Evolutionary conservation across 2,797 vertebrate genomes (phyloP).

Genomic region (Acanthornis magna): DNA sequence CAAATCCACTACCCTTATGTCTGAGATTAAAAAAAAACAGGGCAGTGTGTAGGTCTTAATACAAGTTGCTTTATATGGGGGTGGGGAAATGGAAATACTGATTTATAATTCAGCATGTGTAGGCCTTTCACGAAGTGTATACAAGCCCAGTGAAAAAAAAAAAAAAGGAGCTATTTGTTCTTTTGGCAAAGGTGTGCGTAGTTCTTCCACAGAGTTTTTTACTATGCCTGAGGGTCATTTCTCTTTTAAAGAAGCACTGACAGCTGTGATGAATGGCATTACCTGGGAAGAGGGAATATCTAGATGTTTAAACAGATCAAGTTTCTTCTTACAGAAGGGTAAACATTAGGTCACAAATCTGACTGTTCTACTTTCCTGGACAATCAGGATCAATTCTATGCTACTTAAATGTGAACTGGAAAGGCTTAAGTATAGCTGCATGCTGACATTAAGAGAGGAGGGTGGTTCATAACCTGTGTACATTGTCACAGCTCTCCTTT

Average conservation of each 20-base stretch:
- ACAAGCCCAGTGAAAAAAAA: slow-evolving; percentile 26
- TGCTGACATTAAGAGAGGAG: slow-evolving; percentile 24
- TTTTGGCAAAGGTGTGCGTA: slow-evolving; percentile 66
- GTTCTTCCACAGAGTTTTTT: slow-evolving; percentile 65
- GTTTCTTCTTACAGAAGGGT: slow-evolving; percentile 67
- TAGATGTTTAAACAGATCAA: slow-evolving; percentile 77
- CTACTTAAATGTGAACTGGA: slow-evolving; percentile 42
- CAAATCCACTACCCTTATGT: slow-evolving; percentile 64
- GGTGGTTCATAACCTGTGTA: slow-evolving; percentile 44
- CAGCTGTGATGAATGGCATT: slow-evolving; percentile 75
- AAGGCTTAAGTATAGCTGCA: slow-evolving; percentile 45
- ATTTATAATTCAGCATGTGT: slow-evolving; percentile 56
- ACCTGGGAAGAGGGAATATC: slow-evolving; percentile 73
- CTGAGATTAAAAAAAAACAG: slow-evolving; percentile 65
- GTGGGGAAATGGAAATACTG: slow-evolving; percentile 41
- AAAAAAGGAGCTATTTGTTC: slow-evolving; percentile 47
- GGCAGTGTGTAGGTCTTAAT: slow-evolving; percentile 52
- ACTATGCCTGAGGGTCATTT: slow-evolving; percentile 68
- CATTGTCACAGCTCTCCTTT: slow-evolving; percentile 49
- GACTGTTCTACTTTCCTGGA: slow-evolving; percentile 55
- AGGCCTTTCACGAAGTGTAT: slow-evolving; percentile 35
- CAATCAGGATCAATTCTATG: slow-evolving; percentile 56
- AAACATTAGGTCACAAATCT: slow-evolving; percentile 72
- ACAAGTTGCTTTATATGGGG: slow-evolving; percentile 15
- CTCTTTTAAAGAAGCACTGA: slow-evolving; percentile 70